Evolutionary conservation across 2,113 vertebrate genomes (phyloP).

Genomic region (Egretta garzetta): DNA sequence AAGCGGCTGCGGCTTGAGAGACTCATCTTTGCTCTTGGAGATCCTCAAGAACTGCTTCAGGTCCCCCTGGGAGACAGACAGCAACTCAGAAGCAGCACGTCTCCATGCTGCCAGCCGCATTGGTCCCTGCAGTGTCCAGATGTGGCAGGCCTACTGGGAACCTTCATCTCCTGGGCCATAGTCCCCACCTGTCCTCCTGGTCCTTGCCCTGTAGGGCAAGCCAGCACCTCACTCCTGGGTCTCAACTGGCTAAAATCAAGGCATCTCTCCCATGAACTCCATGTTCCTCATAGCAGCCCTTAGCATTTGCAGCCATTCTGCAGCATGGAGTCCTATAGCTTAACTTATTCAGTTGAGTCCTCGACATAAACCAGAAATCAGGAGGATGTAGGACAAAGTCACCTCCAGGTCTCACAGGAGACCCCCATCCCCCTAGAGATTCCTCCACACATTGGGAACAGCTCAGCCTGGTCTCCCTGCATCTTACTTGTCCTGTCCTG

Average conservation of each 20-base stretch:
- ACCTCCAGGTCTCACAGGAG: background rate
- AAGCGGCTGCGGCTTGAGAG: slow-evolving; percentile 89
- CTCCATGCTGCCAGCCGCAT: background rate
- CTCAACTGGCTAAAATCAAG: background rate
- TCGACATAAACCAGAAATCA: background rate
- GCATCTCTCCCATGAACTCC: background rate
- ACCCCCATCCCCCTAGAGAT: background rate
- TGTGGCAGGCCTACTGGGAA: background rate
- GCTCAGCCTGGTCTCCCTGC: background rate
- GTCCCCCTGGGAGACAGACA: slow-evolving; percentile 83
- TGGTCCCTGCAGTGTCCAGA: background rate
- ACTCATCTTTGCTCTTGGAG: slow-evolving; percentile 94
- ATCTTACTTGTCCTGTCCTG: background rate
- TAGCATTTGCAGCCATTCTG: background rate
- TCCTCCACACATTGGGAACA: background rate
- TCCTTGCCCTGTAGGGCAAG: background rate
- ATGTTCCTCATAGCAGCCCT: background rate
- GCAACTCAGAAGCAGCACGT: background rate
- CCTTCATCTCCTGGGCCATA: background rate
- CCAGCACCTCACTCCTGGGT: background rate
- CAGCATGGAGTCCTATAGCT: background rate
- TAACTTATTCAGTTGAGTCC: background rate
- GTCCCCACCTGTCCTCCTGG: background rate
- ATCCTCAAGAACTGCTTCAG: slow-evolving; percentile 96
- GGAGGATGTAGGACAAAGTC: background rate